These are phyloP conservation scores for Nycticebus coucang DNA, from an alignment of 2,113 vertebrate genomes.

Conservation along the genomic window DNA sequence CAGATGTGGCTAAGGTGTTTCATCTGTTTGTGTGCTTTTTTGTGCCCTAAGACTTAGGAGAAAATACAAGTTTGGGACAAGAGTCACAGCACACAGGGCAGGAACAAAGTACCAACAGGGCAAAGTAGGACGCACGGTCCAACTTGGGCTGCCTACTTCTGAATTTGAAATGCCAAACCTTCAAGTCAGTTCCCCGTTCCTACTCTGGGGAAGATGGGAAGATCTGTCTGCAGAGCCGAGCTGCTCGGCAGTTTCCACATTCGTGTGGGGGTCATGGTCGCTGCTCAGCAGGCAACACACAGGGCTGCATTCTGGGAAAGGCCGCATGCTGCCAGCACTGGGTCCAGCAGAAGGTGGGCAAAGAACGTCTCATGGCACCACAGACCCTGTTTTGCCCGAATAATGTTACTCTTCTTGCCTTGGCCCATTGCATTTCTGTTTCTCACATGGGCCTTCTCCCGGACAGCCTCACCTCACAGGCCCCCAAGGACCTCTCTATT, in stretches of 20 bases:
- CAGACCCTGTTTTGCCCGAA: neutral
- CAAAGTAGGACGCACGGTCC: neutral
- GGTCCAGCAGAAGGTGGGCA: neutral
- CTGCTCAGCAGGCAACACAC: neutral
- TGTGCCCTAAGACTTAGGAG: neutral
- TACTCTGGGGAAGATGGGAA: neutral
- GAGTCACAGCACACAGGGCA: neutral
- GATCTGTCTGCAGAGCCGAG: conserved; percentile 28
- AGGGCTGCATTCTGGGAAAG: conserved; percentile 60
- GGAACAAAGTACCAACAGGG: neutral
- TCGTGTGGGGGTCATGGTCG: neutral
- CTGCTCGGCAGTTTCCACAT: neutral
- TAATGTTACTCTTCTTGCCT: neutral
- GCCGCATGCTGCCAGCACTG: neutral
- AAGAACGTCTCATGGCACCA: neutral
- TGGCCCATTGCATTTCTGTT: neutral
- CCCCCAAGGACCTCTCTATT: neutral
- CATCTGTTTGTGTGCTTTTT: conserved; percentile 44
- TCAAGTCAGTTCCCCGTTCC: neutral
- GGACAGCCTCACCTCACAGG: neutral
- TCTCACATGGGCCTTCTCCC: neutral
- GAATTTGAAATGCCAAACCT: conserved; percentile 38
- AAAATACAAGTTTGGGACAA: conserved; percentile 9
- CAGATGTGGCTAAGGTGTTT: conserved; percentile 36
- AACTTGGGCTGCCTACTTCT: neutral